Evolutionary conservation across 2,888 invertebrate genomes (phyloP), one percentile per base, ranked within the genome.

Genomic region (Agrochola litura): DNA sequence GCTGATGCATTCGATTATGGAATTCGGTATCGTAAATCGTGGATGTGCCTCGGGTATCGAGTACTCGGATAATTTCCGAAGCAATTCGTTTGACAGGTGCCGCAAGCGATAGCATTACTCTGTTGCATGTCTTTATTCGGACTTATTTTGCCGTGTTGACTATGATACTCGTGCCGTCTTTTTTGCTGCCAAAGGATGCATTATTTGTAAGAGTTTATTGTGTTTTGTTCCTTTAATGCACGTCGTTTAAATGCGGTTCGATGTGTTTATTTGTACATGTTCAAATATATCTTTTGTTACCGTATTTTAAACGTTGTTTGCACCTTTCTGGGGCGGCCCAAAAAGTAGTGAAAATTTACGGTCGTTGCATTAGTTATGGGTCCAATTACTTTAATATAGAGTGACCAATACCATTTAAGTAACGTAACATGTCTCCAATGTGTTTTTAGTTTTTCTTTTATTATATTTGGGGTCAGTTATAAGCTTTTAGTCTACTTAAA

Each of bases 41-140:
- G 77, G 83, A 81, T 77, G 73, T 81, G 84, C 83, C 83, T 82
- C 83, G 82, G 84, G 85, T 86, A 81, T 84, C 81, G 85, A 84
- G 82, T 81, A 77, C 80, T 83, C 81, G 82, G 81, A 89, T 88
- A 89, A 90, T 91, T 91, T 92, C 80, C 89, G 88, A 79, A 85
- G 86, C 88, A 81, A 87, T 91, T 87, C 76, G 86, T 89, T 89
- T 90, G 91, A 91, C 91, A 91, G 90, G 84, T 88, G 91, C 92
- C 92, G 79, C 86, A 76, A 88, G 91, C 91, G 68, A 79, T 84
- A 81, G 72, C 88, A 87, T 89, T 89, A 88, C 85, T 86, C 72
- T 76, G 84, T 76, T 85, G 80, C 90, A 91, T 88, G 91, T 91
- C 92, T 93, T 90, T 90, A 92, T 93, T 92, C 81, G 85, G 87